Percentiles rank a stretch among this genome's conserved stretches.
Evolutionary conservation across 1,140 invertebrate species (phyloP).

Genomic region (Diploscapter pachys): DNA sequence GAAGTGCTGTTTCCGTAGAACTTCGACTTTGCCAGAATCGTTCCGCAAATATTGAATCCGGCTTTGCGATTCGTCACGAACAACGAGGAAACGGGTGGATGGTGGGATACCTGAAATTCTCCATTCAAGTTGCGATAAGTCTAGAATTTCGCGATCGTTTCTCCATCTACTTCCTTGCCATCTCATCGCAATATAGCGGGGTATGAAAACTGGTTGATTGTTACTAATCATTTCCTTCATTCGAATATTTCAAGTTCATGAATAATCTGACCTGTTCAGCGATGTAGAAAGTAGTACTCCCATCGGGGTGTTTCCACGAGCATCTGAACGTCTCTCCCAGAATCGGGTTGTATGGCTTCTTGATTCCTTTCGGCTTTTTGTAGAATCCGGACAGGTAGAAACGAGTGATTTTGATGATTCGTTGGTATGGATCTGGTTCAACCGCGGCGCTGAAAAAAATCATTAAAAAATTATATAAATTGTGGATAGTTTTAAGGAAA

Average conservation of each 20-base stretch:
- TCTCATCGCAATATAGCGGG: too few species aligned
- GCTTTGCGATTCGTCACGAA: constrained; percentile 90
- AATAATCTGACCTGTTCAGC: constrained; percentile 75
- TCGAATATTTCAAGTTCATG: constrained; percentile 25
- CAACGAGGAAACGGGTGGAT: constrained; percentile 88
- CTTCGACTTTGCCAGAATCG: constrained; percentile 86
- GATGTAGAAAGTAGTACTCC: constrained; percentile 83
- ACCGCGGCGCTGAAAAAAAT: constrained; percentile 69
- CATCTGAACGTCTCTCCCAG: constrained; percentile 67
- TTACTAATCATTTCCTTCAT: too few species aligned
- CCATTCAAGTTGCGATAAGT: too few species aligned
- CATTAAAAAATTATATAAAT: constrained; percentile 80
- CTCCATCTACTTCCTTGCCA: too few species aligned
- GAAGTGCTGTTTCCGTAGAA: constrained; percentile 76
- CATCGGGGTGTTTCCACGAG: constrained; percentile 64
- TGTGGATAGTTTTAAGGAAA: constrained; percentile 65
- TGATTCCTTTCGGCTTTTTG: constrained; percentile 64
- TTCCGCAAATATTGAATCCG: constrained; percentile 83
- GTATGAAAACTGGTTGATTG: too few species aligned
- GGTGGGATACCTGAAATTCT: constrained; percentile 75
- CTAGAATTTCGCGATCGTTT: too few species aligned
- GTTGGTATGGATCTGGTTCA: constrained; percentile 61
- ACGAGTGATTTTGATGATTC: constrained; percentile 62
- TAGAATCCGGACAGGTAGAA: constrained; percentile 65
- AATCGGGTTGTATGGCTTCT: constrained; percentile 67